Evolutionary conservation across 2,797 vertebrate species (phyloP).

Genomic region (Crax fasciolata): DNA sequence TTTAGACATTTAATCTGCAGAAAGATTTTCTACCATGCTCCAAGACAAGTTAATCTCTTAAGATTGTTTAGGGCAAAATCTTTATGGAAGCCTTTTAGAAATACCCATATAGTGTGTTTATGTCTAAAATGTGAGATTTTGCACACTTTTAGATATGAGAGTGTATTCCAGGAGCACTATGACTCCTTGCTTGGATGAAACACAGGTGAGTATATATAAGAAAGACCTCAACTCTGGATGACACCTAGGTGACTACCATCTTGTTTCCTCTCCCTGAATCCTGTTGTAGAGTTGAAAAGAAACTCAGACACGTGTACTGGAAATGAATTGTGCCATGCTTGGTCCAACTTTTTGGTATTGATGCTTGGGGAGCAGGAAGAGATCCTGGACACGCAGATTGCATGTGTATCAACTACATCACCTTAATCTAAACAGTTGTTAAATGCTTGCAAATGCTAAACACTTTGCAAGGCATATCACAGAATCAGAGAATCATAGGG

Average conservation of each 20-base stretch:
- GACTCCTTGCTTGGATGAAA: neutral
- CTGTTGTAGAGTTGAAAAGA: neutral
- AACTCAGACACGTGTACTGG: neutral
- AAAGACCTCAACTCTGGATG: neutral
- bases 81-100: neutral
- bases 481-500: no score
- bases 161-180: neutral
- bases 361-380: neutral
- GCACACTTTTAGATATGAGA: neutral
- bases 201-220: neutral
- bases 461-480: neutral
- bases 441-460: neutral
- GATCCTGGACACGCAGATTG: neutral
- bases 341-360: neutral
- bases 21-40: neutral
- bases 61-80: neutral
- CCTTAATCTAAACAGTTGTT: neutral
- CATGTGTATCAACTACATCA: neutral
- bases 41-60: neutral
- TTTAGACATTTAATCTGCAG: neutral
- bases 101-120: neutral
- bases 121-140: neutral
- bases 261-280: neutral
- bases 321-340: neutral
- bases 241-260: neutral